Conservation (phyloP, 2,113 vertebrate genomes). For the Speoplatyrhinus poulsoni region DNA sequence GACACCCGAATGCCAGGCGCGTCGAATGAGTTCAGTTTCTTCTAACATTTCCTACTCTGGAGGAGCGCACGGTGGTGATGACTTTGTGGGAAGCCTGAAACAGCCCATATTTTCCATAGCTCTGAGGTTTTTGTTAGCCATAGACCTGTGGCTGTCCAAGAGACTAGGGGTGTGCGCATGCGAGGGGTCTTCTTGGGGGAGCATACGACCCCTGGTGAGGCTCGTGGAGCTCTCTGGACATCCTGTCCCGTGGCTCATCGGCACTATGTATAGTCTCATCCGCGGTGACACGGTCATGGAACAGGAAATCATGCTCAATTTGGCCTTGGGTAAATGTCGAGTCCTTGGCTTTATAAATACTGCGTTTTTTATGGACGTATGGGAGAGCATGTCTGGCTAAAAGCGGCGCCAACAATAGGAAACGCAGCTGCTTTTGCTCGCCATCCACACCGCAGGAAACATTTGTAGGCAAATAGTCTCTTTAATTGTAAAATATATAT, state of each 20-base stretch:
- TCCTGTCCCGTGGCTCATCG: constrained; percentile 84
- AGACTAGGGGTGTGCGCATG: constrained; percentile 86
- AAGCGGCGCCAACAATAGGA: too few relatives aligned
- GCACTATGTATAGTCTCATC: constrained; percentile 81
- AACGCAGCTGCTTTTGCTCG: neutral
- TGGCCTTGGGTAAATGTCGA: constrained; percentile 80
- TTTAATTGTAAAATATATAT: too few relatives aligned
- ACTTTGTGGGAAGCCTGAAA: constrained; percentile 84
- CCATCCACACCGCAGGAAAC: too few relatives aligned
- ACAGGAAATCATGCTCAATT: constrained; percentile 86
- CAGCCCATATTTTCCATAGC: constrained; percentile 86
- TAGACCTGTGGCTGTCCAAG: constrained; percentile 90
- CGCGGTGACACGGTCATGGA: constrained; percentile 79
- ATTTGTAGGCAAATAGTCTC: too few relatives aligned
- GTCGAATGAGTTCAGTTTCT: constrained; percentile 75
- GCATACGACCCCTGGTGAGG: constrained; percentile 84
- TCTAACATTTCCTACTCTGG: constrained; percentile 45
- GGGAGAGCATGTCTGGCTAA: too few relatives aligned
- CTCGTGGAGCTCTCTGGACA: constrained; percentile 90
- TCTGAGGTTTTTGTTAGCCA: constrained; percentile 85
- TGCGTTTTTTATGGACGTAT: too few relatives aligned
- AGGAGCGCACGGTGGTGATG: constrained; percentile 73
- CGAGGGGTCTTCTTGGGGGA: constrained; percentile 86
- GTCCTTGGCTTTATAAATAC: too few relatives aligned
- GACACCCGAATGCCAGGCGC: constrained; percentile 74